Percentiles rank a stretch among this genome's conserved stretches.
Conservation (phyloP, 2,113 vertebrate species). For the Eudorcas thomsonii region DNA sequence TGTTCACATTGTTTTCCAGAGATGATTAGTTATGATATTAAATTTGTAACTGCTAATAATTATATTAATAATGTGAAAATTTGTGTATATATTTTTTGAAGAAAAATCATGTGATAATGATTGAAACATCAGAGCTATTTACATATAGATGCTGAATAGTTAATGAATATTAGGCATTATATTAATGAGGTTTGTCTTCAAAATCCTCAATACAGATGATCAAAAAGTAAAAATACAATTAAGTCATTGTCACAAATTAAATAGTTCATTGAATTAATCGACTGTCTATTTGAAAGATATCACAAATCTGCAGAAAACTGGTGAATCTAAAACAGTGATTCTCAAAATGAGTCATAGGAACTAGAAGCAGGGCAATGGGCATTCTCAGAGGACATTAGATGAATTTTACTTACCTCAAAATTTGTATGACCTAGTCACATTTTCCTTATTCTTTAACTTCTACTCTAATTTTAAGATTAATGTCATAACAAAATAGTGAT, state of each 20-base stretch:
- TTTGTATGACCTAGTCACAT: neutral
- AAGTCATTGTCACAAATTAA: neutral
- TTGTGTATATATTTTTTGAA: neutral
- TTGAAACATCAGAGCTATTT: neutral
- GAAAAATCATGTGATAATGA: neutral
- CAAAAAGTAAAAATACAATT: neutral
- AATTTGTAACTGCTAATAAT: neutral
- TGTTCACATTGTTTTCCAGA: neutral
- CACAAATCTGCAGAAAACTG: neutral
- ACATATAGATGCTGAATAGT: neutral
- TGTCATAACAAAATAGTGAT: neutral
- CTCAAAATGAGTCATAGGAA: neutral
- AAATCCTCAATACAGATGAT: neutral
- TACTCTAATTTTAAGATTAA: neutral
- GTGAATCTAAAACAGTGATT: neutral
- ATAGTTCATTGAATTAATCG: neutral
- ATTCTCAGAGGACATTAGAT: neutral
- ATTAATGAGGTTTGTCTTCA: neutral
- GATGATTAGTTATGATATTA: neutral
- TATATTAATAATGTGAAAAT: neutral
- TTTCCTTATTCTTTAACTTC: neutral
- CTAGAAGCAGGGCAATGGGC: neutral
- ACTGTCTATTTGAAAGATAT: neutral
- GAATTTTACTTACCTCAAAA: neutral
- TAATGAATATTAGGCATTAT: neutral